phyloP scores from a whole-genome alignment of 2,113 vertebrate genomes.

The Platycercus adscitus region DNA sequence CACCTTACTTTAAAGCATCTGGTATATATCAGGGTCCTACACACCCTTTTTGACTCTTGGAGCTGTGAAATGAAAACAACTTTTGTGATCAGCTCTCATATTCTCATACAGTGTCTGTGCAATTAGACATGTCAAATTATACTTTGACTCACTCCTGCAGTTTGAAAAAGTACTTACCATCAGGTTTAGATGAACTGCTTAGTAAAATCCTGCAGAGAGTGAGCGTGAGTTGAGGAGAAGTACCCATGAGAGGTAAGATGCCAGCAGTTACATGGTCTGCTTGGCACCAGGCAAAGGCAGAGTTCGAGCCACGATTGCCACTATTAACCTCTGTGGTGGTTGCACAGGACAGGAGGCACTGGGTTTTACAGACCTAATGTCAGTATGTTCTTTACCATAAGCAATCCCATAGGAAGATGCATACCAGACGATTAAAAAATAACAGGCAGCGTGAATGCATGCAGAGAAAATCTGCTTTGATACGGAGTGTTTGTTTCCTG shows the following conservation, averaged over 20 bases:
- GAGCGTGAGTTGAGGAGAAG: not conserved
- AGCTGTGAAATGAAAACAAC: slow-evolving; percentile 61
- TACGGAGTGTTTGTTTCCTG: not conserved
- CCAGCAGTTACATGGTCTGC: not conserved
- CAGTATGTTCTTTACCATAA: not conserved
- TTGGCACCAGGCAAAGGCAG: not conserved
- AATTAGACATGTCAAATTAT: slow-evolving; percentile 54
- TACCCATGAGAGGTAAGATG: fast-evolving
- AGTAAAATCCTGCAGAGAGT: not conserved
- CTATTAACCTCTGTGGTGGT: fast-evolving
- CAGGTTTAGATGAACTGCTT: not conserved
- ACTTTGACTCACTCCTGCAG: slow-evolving; percentile 40
- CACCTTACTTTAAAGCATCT: slow-evolving; percentile 44
- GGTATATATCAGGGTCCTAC: not conserved
- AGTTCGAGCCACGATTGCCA: not conserved
- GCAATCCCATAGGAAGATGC: not conserved
- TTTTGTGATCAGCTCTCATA: slow-evolving; percentile 33
- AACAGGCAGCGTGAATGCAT: not conserved
- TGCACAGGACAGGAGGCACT: not conserved
- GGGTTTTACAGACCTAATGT: not conserved
- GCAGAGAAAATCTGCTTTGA: not conserved
- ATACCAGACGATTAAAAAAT: not conserved
- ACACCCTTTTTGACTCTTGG: not conserved
- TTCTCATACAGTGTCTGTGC: slow-evolving; percentile 39
- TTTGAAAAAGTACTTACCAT: not conserved